Conservation (phyloP, 2,797 vertebrate species). For the Bovichtus diacanthus region DNA sequence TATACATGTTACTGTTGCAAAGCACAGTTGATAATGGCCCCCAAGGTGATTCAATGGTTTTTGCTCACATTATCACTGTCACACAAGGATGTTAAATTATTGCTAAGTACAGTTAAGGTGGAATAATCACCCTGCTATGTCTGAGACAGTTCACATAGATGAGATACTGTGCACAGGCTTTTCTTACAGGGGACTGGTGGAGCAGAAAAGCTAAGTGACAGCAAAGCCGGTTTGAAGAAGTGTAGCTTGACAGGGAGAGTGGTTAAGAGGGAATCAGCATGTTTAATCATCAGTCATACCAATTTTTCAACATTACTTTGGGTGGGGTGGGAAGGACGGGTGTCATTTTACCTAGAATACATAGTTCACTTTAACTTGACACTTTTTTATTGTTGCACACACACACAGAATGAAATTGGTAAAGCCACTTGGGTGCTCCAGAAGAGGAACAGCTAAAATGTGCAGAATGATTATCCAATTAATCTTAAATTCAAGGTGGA, state of each 20-base stretch:
- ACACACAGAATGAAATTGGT: not conserved
- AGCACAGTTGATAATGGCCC: constrained; percentile 32
- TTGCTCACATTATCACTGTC: constrained; percentile 26
- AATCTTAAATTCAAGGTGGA: constrained; percentile 40
- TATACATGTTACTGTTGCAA: constrained; percentile 40
- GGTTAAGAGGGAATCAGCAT: constrained; percentile 31
- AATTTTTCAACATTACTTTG: constrained; percentile 18
- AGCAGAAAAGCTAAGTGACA: constrained; percentile 44
- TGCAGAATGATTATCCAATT: constrained; percentile 33
- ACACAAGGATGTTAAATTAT: constrained; percentile 33
- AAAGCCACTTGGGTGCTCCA: constrained; percentile 17
- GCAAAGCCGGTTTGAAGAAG: constrained; percentile 27
- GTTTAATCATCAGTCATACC: constrained; percentile 53
- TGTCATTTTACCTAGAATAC: constrained; percentile 17
- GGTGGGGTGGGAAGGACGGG: not conserved
- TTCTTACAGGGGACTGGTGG: constrained; percentile 21
- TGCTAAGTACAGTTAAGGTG: constrained; percentile 32
- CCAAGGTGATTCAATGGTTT: constrained; percentile 30
- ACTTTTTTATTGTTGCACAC: constrained; percentile 8
- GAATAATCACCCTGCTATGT: constrained; percentile 13
- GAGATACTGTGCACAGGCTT: constrained; percentile 15
- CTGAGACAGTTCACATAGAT: constrained; percentile 24
- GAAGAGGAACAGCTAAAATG: constrained; percentile 23
- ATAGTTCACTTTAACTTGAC: constrained; percentile 33
- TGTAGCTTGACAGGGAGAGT: constrained; percentile 18